Evolutionary conservation across 2,113 vertebrate genomes (phyloP), one percentile per base, ranked within the genome.

Genomic region (Nanorana parkeri): DNA sequence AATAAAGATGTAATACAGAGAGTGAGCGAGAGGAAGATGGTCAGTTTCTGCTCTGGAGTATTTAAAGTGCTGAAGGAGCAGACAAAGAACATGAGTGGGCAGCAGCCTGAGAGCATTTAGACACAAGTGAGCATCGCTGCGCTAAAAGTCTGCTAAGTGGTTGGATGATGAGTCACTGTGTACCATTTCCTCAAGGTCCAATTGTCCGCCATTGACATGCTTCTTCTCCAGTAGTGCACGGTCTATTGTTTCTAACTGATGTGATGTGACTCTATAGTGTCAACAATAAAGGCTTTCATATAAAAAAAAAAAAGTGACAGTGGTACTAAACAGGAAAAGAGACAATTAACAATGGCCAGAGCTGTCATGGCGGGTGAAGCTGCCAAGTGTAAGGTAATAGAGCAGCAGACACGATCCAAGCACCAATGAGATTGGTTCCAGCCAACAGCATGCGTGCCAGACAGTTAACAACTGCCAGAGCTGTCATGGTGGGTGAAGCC

Each of bases 91-190:
- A 3, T 6, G 36, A 55, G 47, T 54, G 63, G 24, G 23, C 26
- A 47, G 41, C 0, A 26, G 28, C 5, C n/a, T 63, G 17, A 64
- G 60, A 21, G 63, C 47, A 78, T 73, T 73, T 2, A 32, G 69
- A 29, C 19, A 55, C 54, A 29, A 67, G 28, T 17, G 15, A 29
- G 4, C 15, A 67, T 28, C 5, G 8, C 0, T 65, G 23, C 5
- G 26, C 1, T 23, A 1, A 26, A n/a, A 26, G 23, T 54, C 5
- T 17, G 17, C 11, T 29, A 67, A 77, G 41, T 55, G 63, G 61
- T 16, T 13, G 26, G 21, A 28, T 19, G 63, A 56, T 78, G 76
- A 29, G 75, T 67, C 76, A 78, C 2, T 29, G 56, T 61, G 63
- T 61, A 61, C 24, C 47, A 17, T 5, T 67, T 28, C 11, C 19